Base-by-base conservation (phyloP, 2,113 vertebrate species). In the Myanophis thanlyinensis region DNA sequence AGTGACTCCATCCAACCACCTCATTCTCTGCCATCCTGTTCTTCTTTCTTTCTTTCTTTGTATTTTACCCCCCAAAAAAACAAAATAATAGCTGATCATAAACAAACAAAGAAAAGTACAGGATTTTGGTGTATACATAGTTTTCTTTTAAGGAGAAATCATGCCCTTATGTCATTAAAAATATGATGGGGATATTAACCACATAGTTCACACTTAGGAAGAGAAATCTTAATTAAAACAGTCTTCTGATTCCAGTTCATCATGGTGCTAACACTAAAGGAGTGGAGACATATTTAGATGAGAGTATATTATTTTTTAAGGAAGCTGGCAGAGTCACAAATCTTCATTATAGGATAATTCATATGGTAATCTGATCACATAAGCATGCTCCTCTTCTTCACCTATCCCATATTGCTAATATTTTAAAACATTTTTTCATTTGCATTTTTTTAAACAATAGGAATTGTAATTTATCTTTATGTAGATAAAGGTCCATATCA, bases 301-400 rank as follows among this genome's bases (percentile, higher is more conserved):
- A 94, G 51, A 12, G 27, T 3, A 46, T 7, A 54, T 49, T 92
- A 92, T 48, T 94, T 91, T 89, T 85, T n/a, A 53, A 9, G 89
- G 89, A 47, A 25, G 51, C 30, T 89, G 47, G 80, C 4, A 93
- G 30, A 93, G n/a, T 94, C 47, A 86, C 85, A 88, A 53, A 18
- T 5, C 40, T 80, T 80, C 27, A 54, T 87, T 62, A 40, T 23
- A 12, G 46, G 18, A 44, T 88, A 18, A 44, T 46, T 80, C 49
- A 88, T 23, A 80, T 53, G 35, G 35, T 46, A 44, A 47, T 30
- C 18, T 48, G 40, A 6, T 1, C 40, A 22, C 10, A 54, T 47
- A 11, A 80, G 30, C 11, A 27, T 56, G 49, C 35, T 56, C 62
- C 12, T 18, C 15, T 23, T n/a, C 22, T 56, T 10, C 3, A 8